Conservation (phyloP, 1,140 invertebrate genomes). For the Pseudomyrmex concolor region DNA sequence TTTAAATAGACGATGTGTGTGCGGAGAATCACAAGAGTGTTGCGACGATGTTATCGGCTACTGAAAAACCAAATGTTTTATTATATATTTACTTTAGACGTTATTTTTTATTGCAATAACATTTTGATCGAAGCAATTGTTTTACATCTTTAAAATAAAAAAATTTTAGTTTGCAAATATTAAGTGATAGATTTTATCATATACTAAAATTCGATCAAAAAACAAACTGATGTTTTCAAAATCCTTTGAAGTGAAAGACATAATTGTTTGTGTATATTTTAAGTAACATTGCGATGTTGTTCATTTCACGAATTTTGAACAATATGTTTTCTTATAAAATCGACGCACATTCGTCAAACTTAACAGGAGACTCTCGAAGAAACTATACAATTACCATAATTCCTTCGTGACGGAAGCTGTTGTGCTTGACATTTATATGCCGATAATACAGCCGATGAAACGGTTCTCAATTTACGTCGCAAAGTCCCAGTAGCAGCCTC, state of each 20-base stretch:
- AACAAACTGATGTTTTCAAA: too few relatives aligned
- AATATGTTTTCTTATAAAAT: not conserved
- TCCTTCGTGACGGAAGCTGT: slow-evolving; percentile 10
- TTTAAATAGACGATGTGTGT: slow-evolving; percentile 40
- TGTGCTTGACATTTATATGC: slow-evolving; percentile 16
- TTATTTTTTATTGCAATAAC: not conserved
- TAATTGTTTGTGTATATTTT: not conserved
- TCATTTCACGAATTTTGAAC: not conserved
- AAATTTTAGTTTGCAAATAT: too few relatives aligned
- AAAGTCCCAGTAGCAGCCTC: slow-evolving; percentile 66
- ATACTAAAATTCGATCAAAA: too few relatives aligned
- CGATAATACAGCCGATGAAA: slow-evolving; percentile 34
- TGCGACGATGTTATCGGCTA: not conserved
- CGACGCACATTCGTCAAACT: not conserved
- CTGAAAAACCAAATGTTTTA: not conserved
- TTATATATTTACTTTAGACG: not conserved
- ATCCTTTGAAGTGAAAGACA: not conserved
- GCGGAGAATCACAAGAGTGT: not conserved
- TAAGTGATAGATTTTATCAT: too few relatives aligned
- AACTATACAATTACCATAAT: slow-evolving; percentile 32
- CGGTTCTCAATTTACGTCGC: slow-evolving; percentile 45
- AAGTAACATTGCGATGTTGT: not conserved
- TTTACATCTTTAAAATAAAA: too few relatives aligned
- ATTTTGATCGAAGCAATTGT: not conserved
- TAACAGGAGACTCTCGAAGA: not conserved